phyloP scores from a whole-genome alignment of 2,797 vertebrate species.

The Emydoidea blandingii region DNA sequence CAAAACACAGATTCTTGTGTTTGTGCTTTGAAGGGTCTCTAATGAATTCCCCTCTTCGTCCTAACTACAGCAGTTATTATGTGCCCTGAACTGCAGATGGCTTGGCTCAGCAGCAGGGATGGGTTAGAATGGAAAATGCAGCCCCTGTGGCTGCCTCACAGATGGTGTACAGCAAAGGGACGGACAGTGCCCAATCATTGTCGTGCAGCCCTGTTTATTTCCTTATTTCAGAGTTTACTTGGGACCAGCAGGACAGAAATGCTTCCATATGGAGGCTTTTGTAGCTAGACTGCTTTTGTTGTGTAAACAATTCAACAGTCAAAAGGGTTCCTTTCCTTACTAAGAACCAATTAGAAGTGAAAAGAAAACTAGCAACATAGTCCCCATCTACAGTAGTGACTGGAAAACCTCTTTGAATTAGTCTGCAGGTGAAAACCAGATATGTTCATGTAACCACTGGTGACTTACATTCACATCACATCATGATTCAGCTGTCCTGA shows the following conservation, averaged over 20 bases:
- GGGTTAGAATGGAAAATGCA: constrained; percentile 28
- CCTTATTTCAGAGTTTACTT: neutral
- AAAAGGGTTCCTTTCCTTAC: neutral
- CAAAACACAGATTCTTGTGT: neutral
- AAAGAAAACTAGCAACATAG: neutral
- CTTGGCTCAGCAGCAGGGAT: constrained; percentile 16
- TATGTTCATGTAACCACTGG: neutral
- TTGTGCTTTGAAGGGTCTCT: constrained; percentile 7
- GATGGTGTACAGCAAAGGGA: constrained; percentile 63
- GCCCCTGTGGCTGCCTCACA: constrained; percentile 56
- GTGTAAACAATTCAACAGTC: neutral
- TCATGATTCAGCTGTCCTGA: rapidly evolving
- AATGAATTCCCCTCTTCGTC: constrained; percentile 31
- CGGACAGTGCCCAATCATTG: neutral
- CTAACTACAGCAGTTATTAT: constrained; percentile 26
- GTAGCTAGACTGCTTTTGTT: neutral
- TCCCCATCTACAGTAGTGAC: neutral
- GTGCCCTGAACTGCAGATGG: constrained; percentile 54
- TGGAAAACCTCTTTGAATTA: neutral
- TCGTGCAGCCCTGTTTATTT: constrained; percentile 50
- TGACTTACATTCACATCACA: neutral
- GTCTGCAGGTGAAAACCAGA: neutral
- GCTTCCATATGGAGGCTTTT: neutral
- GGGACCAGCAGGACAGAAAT: neutral
- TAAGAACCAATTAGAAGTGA: neutral